A percentile compares a stretch with the other conserved stretches of the same genome.
Conservation (phyloP, 2,888 invertebrate species). For the Hyposoter dolosus region DNA sequence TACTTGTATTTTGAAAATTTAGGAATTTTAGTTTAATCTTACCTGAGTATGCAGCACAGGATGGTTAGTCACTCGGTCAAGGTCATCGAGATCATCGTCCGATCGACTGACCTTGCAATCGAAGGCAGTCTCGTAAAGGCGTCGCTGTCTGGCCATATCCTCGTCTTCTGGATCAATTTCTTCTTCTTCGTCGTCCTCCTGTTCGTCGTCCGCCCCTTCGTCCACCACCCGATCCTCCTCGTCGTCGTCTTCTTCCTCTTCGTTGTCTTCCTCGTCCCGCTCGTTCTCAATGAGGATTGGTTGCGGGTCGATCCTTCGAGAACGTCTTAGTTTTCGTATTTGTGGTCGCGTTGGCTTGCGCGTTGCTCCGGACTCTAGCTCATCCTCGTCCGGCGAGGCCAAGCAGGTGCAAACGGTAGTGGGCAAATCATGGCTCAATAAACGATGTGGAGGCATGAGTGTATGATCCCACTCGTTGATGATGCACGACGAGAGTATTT, state of each 20-base stretch:
- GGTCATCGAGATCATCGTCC: constrained; percentile 92
- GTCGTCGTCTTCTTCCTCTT: constrained; percentile 83
- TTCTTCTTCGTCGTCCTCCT: constrained; percentile 76
- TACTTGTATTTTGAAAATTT: neutral
- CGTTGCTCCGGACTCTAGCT: constrained; percentile 85
- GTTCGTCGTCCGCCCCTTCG: constrained; percentile 76
- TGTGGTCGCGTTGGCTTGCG: constrained; percentile 72
- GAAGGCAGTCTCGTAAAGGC: constrained; percentile 95
- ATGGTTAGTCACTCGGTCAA: constrained; percentile 93
- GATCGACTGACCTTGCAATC: constrained; percentile 94
- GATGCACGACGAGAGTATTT: constrained; percentile 83
- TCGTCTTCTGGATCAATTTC: constrained; percentile 83
- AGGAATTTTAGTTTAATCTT: neutral
- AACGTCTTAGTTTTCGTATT: constrained; percentile 87
- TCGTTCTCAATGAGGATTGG: constrained; percentile 88
- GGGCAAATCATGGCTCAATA: constrained; percentile 86
- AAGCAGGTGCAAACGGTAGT: constrained; percentile 90
- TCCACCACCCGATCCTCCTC: constrained; percentile 85
- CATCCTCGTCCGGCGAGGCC: constrained; percentile 87
- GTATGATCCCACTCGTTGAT: constrained; percentile 85
- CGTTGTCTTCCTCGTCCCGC: constrained; percentile 85
- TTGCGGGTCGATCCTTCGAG: constrained; percentile 89
- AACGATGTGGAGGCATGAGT: constrained; percentile 91
- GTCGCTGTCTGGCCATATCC: constrained; percentile 88
- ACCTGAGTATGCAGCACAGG: constrained; percentile 84